Evolutionary conservation across 2,888 invertebrate genomes (phyloP), one percentile per base, ranked within the genome.

Genomic region (Pachliopta kotzebuea): DNA sequence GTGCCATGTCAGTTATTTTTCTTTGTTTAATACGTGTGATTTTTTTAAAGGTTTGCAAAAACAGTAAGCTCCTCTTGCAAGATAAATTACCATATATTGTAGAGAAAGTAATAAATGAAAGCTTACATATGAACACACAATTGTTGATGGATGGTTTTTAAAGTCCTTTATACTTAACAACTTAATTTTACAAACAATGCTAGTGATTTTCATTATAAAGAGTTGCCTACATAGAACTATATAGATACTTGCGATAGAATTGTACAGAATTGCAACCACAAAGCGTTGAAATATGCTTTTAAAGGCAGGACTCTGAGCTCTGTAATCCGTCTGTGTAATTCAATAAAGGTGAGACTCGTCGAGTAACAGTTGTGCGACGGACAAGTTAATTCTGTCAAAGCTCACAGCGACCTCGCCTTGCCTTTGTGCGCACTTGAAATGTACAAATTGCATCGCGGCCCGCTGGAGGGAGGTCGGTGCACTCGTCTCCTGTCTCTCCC

Each of bases 371-470:
- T 78, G 81, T 85, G 83, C 83, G 81, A 81, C 81, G 83, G 84
- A 89, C 90, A 88, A 91, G 90, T 90, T 90, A 90, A 91, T 91
- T 88, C 87, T 89, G 90, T 91, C 89, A 90, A 88, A 90, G 89
- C 88, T 86, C 77, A 82, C 81, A 82, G 85, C 86, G 87, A 88
- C 86, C 88, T 85, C 88, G 86, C 84, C 78, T 85, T 79, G 88
- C 87, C 87, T 91, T 90, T 90, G 90, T 90, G 84, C 88, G 88
- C 87, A 89, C 89, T 91, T 90, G 90, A 91, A 90, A 90, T 89
- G 90, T 90, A 91, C 90, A 90, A 91, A 90, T 91, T 90, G 90
- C 92, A 90, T 83, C 83, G 86, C 85, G 85, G 82, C 81, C 78
- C 77, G 81, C 74, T 72, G 79, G 85, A 84, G 75, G 82, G 84